Base-by-base conservation (phyloP, 2,888 invertebrate genomes). In the Sarcophaga carnaria region DNA sequence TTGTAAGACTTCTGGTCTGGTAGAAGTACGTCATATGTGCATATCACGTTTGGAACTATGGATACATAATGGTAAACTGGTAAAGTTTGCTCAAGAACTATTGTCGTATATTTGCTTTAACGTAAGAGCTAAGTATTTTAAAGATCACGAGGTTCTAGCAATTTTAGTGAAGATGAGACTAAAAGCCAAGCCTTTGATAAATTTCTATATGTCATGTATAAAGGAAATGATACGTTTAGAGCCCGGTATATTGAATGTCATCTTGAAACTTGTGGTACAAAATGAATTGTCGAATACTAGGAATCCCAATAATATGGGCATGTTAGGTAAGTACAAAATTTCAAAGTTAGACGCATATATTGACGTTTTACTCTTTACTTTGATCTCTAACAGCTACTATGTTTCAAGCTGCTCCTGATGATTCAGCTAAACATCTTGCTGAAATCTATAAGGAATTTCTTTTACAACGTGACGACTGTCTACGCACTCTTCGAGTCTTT, bases 41-140 rank as follows among this genome's bases (percentile, higher is more conserved):
- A 92, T 93, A 20, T 90, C 92, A 4, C 96, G 97, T 0, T 94
- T 99, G 25, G 99, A 99, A 93, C 95, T 97, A 90, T 99, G 99
- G 99, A 94, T 99, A 83, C 98, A 98, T 93, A 99, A 99, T 92
- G 98, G 98, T 86, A 99, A 99, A 95, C 94, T 98, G 78, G 97
- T 97, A 94, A 96, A 97, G 90, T 96, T 97, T 27, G 98, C 98
- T 0, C 98, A 98, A 93, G 99, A 99, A 93, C 93, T 99, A 78
- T 94, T 99, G 45, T 96, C 98, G 79, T 96, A 97, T 90, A 95
- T 99, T 89, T 99, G 98, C 92, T 96, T 96, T 90, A 99, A 99
- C 94, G 97, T 98, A 89, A 96, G 96, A 22, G 95, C 95, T 72
- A 95, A 95, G 79, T 95, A 95, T 25, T 93, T 94, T 5, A 94